Evolutionary conservation across 53 echinoderm and acorn worm species (phyloP), one percentile per base, ranked within the genome.

Genomic region (Glandiceps talaboti): DNA sequence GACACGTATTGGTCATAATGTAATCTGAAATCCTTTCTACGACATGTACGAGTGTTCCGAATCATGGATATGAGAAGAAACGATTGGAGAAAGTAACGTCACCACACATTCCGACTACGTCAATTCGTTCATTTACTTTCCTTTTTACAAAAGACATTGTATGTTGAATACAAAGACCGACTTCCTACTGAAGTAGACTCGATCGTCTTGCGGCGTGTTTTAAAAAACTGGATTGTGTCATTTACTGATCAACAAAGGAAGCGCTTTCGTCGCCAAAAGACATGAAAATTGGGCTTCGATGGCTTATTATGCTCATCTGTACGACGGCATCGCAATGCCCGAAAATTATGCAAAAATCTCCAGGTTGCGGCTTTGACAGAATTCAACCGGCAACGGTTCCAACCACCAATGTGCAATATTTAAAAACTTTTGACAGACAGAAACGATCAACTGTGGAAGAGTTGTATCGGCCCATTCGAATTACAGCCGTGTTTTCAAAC

Each of bases 391-490:
- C 45, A 26, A 31, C 14, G 28, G 31, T 81, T 27, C 32, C 76
- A 76, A 73, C 30, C 77, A 85, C 27, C 30, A 77, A 79, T 27
- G 75, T 76, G 31, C 29, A 64, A 64, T 83, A 78, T 83, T 28
- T 29, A 31, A 33, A 83, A 75, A 1, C 64, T 26, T 26, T 1
- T 33, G 0, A 25, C 27, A 25, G 29, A 33, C 14, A 26, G 26
- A 30, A 26, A 1, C 6, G 31, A 74, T 75, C 80, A 28, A 76
- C 80, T 14, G 30, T 30, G 30, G 82, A 82, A 27, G 82, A 76
- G 26, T 73, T 83, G 73, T 91, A 76, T 64, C 77, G 77, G 73
- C 91, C 91, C 30, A 91, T 91, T 76, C 81, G 91, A 30, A 82
- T 91, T 31, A 85, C 76, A 30, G 73, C 79, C 1, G 74, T 77